phyloP scores from a whole-genome alignment of 2,113 vertebrate genomes.

The Saimiri boliviensis region DNA sequence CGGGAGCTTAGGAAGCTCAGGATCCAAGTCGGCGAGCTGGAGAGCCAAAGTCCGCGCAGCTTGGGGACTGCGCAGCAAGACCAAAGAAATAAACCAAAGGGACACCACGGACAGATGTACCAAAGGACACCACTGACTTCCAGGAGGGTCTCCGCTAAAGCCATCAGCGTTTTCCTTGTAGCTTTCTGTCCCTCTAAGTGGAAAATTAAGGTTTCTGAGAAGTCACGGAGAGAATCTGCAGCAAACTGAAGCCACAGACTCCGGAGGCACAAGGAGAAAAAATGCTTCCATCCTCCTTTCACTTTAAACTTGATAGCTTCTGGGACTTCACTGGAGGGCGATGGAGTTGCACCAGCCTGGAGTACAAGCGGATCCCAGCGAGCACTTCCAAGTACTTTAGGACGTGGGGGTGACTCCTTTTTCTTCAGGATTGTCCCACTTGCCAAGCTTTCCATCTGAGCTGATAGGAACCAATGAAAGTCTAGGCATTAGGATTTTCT shows the following conservation, averaged over 20 bases:
- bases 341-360: not conserved
- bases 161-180: not conserved
- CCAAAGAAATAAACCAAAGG: not conserved
- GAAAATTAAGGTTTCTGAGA: not conserved
- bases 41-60: accelerated
- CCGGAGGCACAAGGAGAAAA: not conserved
- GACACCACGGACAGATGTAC: not conserved
- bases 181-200: not conserved
- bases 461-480: not conserved
- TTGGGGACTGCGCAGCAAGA: accelerated
- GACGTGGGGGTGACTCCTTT: not conserved
- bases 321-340: not conserved
- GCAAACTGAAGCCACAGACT: not conserved
- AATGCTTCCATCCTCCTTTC: not conserved
- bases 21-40: accelerated
- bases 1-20: accelerated
- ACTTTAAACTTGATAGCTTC: conserved; percentile 20
- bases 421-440: conserved; percentile 24
- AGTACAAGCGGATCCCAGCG: not conserved
- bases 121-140: not conserved
- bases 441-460: not conserved
- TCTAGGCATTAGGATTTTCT: not conserved
- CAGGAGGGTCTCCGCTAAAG: not conserved
- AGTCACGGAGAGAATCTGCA: not conserved
- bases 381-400: conserved; percentile 32